Conservation (phyloP, 2,113 vertebrate genomes). For the Boleophthalmus pectinirostris region DNA sequence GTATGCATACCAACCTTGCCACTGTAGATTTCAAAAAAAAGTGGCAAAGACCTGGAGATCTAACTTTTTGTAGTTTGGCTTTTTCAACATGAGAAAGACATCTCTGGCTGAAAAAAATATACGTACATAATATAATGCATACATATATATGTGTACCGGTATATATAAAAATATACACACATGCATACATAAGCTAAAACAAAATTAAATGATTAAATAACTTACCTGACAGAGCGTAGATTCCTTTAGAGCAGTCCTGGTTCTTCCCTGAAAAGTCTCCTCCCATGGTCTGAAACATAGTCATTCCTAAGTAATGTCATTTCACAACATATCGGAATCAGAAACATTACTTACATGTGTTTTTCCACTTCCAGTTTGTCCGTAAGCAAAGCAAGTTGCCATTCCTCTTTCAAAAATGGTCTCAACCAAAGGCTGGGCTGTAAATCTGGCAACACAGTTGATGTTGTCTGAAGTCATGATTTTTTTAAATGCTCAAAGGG, state of each 20-base stretch:
- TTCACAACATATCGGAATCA: not conserved
- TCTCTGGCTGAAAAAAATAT: slow-evolving; percentile 84
- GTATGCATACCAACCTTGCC: slow-evolving; percentile 83
- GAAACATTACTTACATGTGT: slow-evolving; percentile 84
- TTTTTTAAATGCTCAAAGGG: not conserved
- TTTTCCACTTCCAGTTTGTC: slow-evolving; percentile 97
- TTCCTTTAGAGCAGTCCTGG: slow-evolving; percentile 97
- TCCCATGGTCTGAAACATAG: slow-evolving; percentile 89
- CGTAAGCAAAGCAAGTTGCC: slow-evolving; percentile 98
- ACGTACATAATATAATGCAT: too few relatives aligned
- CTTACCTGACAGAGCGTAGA: slow-evolving; percentile 94
- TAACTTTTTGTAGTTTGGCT: slow-evolving; percentile 94
- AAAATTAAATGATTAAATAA: not conserved
- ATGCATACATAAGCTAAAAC: not conserved
- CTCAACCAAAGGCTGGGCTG: slow-evolving; percentile 94
- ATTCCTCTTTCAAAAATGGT: slow-evolving; percentile 98
- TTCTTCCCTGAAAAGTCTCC: slow-evolving; percentile 98
- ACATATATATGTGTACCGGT: too few relatives aligned
- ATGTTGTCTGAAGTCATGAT: not conserved
- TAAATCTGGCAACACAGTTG: slow-evolving; percentile 82
- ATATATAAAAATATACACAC: not conserved
- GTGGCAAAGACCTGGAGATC: slow-evolving; percentile 97
- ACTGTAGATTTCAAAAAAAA: slow-evolving; percentile 99
- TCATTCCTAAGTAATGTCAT: not conserved
- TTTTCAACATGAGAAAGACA: slow-evolving; percentile 97